Evolutionary conservation across 2,113 vertebrate species (phyloP), one percentile per base, ranked within the genome.

Genomic region (Pachypanchax playfairii): DNA sequence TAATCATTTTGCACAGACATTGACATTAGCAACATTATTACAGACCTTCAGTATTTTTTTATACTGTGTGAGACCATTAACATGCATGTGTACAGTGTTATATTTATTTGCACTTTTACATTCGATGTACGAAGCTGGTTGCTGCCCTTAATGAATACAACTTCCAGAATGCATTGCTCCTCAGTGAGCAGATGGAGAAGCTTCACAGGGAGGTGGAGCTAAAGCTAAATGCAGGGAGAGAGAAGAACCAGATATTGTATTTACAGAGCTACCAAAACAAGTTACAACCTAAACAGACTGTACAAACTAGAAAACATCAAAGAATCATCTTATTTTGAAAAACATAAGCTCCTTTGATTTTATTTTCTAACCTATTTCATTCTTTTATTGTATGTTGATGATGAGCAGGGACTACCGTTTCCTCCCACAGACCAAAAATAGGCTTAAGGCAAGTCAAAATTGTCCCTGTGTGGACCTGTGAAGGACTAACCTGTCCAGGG

Each of bases 241-340:
- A 94, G 68, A 95, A 93, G 22, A 93, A 91, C 55, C 91, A 93
- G 62, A 85, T 93, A 18, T 48, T 95, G 28, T 80, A 94, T 60
- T 54, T 65, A 1, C 91, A 93, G 39, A 91, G 88, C 24, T 91
- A 93, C 70, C 82, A 64, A 11, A 90, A 94, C 6, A 85, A 84
- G 0, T 83, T 91, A 21, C 87, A 89, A 57, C 91, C 95, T 0
- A 90, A 93, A 72, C 73, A 72, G 49, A 92, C 94, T 94, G 95
- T 90, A 29, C 2, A 21, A n/a, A n/a, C n/a, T n/a, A n/a, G 4
- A 42, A 2, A 20, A 35, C 33, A 14, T 35, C 11, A 9, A 6
- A 31, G 29, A 31, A 35, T n/a, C n/a, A n/a, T n/a, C n/a, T n/a
- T n/a, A n/a, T n/a, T n/a, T n/a, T n/a, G n/a, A n/a, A n/a, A n/a